A percentile compares a stretch with the other conserved stretches of the same genome.
Conservation (phyloP, 2,113 vertebrate genomes). For the Gobiocypris rarus region DNA sequence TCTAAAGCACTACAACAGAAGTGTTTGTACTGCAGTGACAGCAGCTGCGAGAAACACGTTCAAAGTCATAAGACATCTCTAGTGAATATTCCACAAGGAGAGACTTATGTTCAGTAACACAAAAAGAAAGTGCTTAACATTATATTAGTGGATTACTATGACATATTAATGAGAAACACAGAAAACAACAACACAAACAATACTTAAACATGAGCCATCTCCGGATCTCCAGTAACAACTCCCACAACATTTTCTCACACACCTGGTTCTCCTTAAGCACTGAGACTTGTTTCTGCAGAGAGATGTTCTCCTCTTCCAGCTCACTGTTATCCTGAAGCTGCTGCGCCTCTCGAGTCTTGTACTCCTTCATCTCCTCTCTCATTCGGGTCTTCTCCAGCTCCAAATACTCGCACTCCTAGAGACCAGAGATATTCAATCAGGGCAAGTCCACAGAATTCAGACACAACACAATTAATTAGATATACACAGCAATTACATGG, state of each 20-base stretch:
- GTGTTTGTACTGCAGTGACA: conserved; percentile 40
- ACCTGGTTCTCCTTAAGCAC: conserved; percentile 84
- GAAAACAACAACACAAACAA: neutral
- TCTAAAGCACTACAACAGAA: conserved; percentile 28
- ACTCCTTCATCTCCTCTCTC: conserved; percentile 82
- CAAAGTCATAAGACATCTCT: conserved; percentile 39
- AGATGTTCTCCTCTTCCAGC: conserved; percentile 85
- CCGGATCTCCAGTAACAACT: neutral
- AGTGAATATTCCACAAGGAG: conserved; percentile 17
- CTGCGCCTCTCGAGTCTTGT: conserved; percentile 77
- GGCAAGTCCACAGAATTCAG: neutral
- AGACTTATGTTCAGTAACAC: conserved; percentile 17
- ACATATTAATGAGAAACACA: neutral
- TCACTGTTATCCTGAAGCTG: conserved; percentile 82
- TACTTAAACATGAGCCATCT: neutral
- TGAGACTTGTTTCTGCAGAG: conserved; percentile 84
- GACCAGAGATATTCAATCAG: neutral
- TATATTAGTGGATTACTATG: neutral
- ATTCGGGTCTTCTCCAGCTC: conserved; percentile 77
- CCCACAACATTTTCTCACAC: neutral
- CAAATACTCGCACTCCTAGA: conserved; percentile 77
- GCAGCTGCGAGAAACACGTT: conserved; percentile 14
- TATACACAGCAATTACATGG: neutral
- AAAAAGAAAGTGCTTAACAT: neutral
- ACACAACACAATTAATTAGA: neutral